Conservation (phyloP, 2,113 vertebrate species). For the Anolis sagrei region DNA sequence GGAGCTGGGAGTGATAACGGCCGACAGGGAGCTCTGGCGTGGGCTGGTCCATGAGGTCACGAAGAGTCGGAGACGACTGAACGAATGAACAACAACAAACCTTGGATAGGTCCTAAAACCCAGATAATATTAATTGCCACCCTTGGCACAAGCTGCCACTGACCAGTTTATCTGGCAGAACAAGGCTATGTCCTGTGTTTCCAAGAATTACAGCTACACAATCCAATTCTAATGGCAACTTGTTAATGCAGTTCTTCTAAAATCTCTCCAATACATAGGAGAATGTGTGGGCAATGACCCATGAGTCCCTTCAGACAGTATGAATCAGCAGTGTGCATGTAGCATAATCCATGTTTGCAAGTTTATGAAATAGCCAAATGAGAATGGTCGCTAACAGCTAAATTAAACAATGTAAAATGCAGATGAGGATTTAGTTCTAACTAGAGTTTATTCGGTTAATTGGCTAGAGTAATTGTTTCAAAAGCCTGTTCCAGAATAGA, state of each 20-base stretch:
- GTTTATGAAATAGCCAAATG: background rate
- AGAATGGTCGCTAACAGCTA: background rate
- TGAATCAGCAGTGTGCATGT: background rate
- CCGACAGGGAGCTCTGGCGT: too few relatives aligned
- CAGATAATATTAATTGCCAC: background rate
- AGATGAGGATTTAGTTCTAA: constrained; percentile 5
- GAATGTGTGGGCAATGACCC: background rate
- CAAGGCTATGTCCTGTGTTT: background rate
- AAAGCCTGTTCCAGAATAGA: constrained; percentile 7
- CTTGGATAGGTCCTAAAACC: background rate
- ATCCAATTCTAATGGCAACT: background rate
- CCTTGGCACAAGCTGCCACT: background rate
- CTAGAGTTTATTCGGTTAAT: background rate
- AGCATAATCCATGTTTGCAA: background rate
- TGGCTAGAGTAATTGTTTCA: constrained; percentile 9
- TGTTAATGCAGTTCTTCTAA: background rate
- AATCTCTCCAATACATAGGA: background rate
- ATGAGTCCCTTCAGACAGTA: background rate
- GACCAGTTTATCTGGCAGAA: background rate
- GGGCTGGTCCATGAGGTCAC: too few relatives aligned
- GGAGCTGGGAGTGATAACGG: too few relatives aligned
- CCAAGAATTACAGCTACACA: background rate
- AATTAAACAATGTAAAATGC: background rate
- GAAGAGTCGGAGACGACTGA: too few relatives aligned
- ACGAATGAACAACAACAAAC: too few relatives aligned